Percentiles rank a stretch among this genome's conserved stretches.
Conservation (phyloP, 2,797 vertebrate species). For the Streptopelia turtur region DNA sequence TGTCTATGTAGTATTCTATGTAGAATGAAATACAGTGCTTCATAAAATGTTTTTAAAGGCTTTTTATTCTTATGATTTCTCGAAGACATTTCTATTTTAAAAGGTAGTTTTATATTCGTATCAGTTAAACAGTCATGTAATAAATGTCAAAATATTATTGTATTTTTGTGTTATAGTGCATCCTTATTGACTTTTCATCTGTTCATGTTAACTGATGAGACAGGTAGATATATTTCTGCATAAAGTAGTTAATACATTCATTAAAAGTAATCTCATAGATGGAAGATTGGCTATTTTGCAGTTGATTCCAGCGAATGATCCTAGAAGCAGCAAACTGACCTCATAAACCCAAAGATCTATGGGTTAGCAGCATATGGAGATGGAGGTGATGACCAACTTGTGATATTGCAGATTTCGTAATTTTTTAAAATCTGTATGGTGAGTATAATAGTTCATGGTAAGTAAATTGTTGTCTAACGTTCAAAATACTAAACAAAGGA, state of each 20-base stretch:
- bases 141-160: not conserved
- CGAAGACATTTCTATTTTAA: not conserved
- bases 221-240: not conserved
- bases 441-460: not conserved
- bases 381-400: not conserved
- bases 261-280: constrained; percentile 10
- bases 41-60: not conserved
- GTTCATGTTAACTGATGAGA: not conserved
- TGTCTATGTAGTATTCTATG: not conserved
- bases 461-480: not conserved
- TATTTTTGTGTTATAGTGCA: not conserved
- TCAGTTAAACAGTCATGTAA: not conserved
- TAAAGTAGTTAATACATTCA: not conserved
- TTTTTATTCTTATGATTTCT: not conserved
- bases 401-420: not conserved
- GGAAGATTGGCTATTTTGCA: constrained; percentile 14
- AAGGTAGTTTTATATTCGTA: not conserved
- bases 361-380: not conserved
- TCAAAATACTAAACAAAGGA: not conserved
- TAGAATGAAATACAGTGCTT: not conserved
- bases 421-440: not conserved
- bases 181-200: not conserved
- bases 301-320: not conserved
- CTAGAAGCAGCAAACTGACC: not conserved
- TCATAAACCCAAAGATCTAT: not conserved